Conservation (phyloP, 1,140 invertebrate species). For the Drosophila pruinosa region DNA sequence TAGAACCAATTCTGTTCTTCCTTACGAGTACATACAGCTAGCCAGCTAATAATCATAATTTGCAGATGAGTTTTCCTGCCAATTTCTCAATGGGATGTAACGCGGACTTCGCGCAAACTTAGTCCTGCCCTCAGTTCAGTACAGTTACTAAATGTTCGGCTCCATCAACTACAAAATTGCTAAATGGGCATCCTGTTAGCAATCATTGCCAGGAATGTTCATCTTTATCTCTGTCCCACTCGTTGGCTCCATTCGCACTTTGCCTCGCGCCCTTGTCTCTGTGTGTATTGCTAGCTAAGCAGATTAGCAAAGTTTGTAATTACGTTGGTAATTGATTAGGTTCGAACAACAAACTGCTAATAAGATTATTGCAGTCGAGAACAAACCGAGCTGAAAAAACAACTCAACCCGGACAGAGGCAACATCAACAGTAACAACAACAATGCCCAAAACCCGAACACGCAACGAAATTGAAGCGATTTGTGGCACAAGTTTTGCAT, state of each 20-base stretch:
- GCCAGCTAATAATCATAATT: slow-evolving; percentile 3
- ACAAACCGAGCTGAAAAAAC: slow-evolving; percentile 79
- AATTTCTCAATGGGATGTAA: neutral
- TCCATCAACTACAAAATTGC: slow-evolving; percentile 15
- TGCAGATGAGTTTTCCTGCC: neutral
- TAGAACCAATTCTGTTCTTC: too few relatives aligned
- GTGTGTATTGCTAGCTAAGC: slow-evolving; percentile 52
- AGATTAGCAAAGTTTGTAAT: slow-evolving; percentile 83
- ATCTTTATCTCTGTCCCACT: neutral
- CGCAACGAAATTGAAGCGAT: slow-evolving; percentile 76
- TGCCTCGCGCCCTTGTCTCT: neutral
- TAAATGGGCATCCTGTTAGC: slow-evolving; percentile 16
- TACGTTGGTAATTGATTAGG: slow-evolving; percentile 83
- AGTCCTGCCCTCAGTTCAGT: neutral
- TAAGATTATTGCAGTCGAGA: slow-evolving; percentile 82
- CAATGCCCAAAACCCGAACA: slow-evolving; percentile 21
- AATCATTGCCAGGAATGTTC: slow-evolving; percentile 15
- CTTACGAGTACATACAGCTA: too few relatives aligned
- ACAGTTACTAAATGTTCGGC: slow-evolving; percentile 15
- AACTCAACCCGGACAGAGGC: slow-evolving; percentile 41
- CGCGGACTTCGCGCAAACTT: neutral
- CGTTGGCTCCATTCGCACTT: neutral
- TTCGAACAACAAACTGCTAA: slow-evolving; percentile 83
- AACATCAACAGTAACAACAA: slow-evolving; percentile 8
- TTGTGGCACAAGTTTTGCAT: slow-evolving; percentile 68